Evolutionary conservation across 2,888 invertebrate genomes (phyloP).

Genomic region (Lysandra bellargus): DNA sequence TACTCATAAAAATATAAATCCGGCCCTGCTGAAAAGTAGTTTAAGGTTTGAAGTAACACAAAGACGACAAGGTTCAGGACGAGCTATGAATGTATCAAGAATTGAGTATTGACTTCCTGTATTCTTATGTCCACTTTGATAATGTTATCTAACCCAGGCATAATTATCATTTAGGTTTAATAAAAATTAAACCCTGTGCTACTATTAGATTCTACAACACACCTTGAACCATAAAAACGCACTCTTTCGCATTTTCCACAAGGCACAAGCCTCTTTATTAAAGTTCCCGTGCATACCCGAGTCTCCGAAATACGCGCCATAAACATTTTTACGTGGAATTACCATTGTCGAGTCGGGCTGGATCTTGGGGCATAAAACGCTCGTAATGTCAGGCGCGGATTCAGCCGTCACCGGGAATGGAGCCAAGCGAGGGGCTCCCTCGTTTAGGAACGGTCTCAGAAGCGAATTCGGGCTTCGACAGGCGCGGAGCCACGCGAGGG

Average conservation of each 20-base stretch:
- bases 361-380: not conserved
- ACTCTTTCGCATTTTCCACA: not conserved
- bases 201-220: not conserved
- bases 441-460: not conserved
- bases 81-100: too few relatives aligned
- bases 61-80: too few relatives aligned
- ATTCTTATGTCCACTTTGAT: too few relatives aligned
- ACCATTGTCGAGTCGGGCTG: not conserved
- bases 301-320: conserved; percentile 1
- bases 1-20: too few relatives aligned
- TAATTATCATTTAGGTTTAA: too few relatives aligned
- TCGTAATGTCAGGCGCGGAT: not conserved
- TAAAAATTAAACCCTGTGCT: too few relatives aligned
- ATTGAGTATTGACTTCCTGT: too few relatives aligned
- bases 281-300: not conserved
- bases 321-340: conserved; percentile 10
- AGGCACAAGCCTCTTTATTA: not conserved
- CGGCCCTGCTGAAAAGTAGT: too few relatives aligned
- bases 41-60: too few relatives aligned
- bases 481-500: not conserved
- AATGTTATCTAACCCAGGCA: too few relatives aligned
- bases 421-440: too few relatives aligned
- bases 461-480: not conserved
- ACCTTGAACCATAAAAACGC: not conserved
- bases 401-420: not conserved